Conservation (phyloP, 2,797 vertebrate species). For the Neopelma chrysocephalum region DNA sequence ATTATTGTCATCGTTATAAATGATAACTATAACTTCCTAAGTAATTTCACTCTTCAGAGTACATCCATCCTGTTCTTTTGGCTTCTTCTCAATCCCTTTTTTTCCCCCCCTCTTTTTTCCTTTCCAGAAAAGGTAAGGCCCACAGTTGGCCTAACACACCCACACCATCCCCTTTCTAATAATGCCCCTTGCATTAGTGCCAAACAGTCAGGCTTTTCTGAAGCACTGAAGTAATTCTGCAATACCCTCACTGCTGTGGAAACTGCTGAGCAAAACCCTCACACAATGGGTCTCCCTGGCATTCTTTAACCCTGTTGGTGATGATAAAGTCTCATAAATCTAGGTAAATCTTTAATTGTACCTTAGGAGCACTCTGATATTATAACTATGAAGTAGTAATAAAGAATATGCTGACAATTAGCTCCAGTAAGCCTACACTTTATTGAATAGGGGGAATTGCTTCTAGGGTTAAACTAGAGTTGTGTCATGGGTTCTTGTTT, state of each 20-base stretch:
- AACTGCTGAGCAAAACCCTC: constrained; percentile 77
- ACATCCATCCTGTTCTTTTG: not conserved
- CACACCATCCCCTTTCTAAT: constrained; percentile 59
- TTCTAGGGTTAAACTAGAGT: constrained; percentile 37
- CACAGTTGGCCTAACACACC: not conserved
- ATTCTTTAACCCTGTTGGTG: constrained; percentile 77
- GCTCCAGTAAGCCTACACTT: constrained; percentile 52
- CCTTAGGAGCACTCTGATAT: constrained; percentile 68
- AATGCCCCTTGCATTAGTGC: constrained; percentile 49
- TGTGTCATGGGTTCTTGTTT: not conserved
- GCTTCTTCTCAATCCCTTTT: not conserved
- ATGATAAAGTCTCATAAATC: constrained; percentile 79
- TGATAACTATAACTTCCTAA: not conserved
- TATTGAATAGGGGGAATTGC: constrained; percentile 30
- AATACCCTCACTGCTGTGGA: constrained; percentile 59
- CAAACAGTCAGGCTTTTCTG: constrained; percentile 52
- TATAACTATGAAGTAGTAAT: constrained; percentile 70
- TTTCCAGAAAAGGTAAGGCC: not conserved
- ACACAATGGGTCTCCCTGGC: constrained; percentile 73
- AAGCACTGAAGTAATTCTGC: constrained; percentile 71
- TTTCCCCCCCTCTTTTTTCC: rapidly evolving
- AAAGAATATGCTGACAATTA: constrained; percentile 76
- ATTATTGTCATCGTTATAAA: not conserved
- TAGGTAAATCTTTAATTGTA: constrained; percentile 77
- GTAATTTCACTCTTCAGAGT: not conserved